Evolutionary conservation across 2,797 vertebrate genomes (phyloP), one percentile per base, ranked within the genome.

Genomic region (Xiphophorus birchmanni): DNA sequence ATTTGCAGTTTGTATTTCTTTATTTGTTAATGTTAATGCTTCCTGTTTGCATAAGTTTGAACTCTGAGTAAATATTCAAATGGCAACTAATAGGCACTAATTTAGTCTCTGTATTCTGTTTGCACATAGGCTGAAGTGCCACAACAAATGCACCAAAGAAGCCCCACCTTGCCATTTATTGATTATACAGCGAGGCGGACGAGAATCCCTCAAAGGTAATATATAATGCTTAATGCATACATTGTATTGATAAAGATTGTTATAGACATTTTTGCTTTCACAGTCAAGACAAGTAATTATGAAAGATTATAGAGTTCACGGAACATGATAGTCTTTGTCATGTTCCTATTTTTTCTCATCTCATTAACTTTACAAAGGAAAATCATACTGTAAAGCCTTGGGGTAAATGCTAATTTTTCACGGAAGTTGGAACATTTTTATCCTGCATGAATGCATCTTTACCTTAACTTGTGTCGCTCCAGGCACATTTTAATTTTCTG

Each of bases 81-180:
- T 48, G 29, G 26, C 29, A 26, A 0, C 0, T 75, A 32, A 60
- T 52, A 69, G 58, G 67, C 32, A 23, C 40, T 76, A 69, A 80
- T 32, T n/a, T 37, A 44, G 71, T 75, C 40, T 40, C 44, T 76
- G 48, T 79, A 45, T 47, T 74, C 54, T 82, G 0, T 81, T 7
- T 82, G 13, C 60, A 74, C 65, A 77, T 80, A 99, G 99, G 96
- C 96, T 99, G 97, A 99, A 99, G 97, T 99, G 99, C 97, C 99
- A 99, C 96, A 99, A 99, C 96, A 99, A 99, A 98, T 99, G 99
- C 97, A 99, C 98, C 98, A 99, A 99, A 99, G 98, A 99, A 97
- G 99, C 99, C 82, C 98, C 99, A 15, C 98, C 99, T 84, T 99
- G 99, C 93, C 99, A 99, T 92, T 96, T 99, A 91, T 96, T 99